Base-by-base conservation (phyloP, 2,888 invertebrate species). In the Octodonta nipae region DNA sequence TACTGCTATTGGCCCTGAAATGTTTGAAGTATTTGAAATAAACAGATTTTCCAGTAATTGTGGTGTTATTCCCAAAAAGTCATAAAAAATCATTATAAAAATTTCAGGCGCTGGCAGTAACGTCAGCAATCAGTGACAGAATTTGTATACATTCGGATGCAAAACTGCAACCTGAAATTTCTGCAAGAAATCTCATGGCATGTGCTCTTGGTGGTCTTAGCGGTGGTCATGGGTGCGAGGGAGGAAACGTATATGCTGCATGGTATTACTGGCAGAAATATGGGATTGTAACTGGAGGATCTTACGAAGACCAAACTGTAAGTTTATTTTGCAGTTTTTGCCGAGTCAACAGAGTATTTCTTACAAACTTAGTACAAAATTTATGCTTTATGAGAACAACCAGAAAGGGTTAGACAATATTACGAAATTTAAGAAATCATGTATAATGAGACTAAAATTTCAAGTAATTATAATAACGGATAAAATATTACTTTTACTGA, bases 231-330 rank as follows among this genome's bases (percentile, higher is more conserved):
- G 80, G 84, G n/a, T 86, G 85, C 58, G 73, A 78, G 50, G 89
- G 88, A 11, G 89, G 89, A 5, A 78, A 75, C 53, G 76, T 77
- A 3, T 72, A 75, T 1, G 66, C 73, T 11, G 87, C 87, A 6
- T 91, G 89, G 88, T 64, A 71, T 28, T 85, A 81, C 59, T 88
- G 84, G 80, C 76, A 76, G 26, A 66, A 69, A 36, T 69, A 73
- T 60, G 91, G 91, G 3, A 66, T 91, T 34, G 89, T 91, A 1
- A 83, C 83, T 31, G 91, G n/a, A n/a, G n/a, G n/a, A n/a, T n/a
- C n/a, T n/a, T n/a, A n/a, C n/a, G n/a, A n/a, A n/a, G n/a, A n/a
- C n/a, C n/a, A n/a, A n/a, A n/a, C n/a, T n/a, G n/a, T n/a, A n/a
- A n/a, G n/a, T n/a, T n/a, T n/a, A n/a, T n/a, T n/a, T n/a, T n/a